Evolutionary conservation across 2,888 invertebrate species (phyloP), one percentile per base, ranked within the genome.

Genomic region (Drosophila neutralis): DNA sequence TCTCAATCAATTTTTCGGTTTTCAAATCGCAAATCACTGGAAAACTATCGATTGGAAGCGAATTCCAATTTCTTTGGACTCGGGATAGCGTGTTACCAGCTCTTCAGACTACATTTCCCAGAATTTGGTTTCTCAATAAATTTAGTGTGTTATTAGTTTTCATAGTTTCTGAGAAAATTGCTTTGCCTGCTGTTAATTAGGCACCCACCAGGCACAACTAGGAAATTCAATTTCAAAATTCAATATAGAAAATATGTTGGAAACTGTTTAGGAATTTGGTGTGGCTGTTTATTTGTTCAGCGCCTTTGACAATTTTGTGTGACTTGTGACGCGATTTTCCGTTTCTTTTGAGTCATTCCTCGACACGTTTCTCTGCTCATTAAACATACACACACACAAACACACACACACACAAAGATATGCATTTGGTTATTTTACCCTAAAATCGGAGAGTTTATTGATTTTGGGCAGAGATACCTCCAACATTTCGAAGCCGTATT

Each of bases 251-350:
- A 70, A 66, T 65, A 45, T 62, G 51, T 63, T 60, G 38, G 56
- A 76, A 64, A 68, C 64, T 68, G 40, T 33, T 67, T 42, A 21
- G 31, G 49, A 63, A 56, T 57, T 51, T 27, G 8, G 70, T 74
- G 56, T 57, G 56, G 54, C 53, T 65, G 45, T 52, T 42, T 54
- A 53, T 38, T 66, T 42, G 27, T 48, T 27, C 33, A 35, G 15
- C 72, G 72, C 73, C 67, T 74, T 70, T 74, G 80, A 75, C 73
- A 86, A 86, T 64, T 81, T 56, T 49, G n/a, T 64, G 56, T 59
- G 83, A 75, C 78, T 75, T 83, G 62, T 79, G 87, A 84, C 82
- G 79, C 70, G 69, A 62, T 63, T 59, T 69, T 61, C 40, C 80
- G 61, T 76, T 49, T 45, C 33, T 69, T n/a, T 59, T 38, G 31